phyloP scores from a whole-genome alignment of 2,797 vertebrate genomes.

The Lutjanus campechanus region DNA sequence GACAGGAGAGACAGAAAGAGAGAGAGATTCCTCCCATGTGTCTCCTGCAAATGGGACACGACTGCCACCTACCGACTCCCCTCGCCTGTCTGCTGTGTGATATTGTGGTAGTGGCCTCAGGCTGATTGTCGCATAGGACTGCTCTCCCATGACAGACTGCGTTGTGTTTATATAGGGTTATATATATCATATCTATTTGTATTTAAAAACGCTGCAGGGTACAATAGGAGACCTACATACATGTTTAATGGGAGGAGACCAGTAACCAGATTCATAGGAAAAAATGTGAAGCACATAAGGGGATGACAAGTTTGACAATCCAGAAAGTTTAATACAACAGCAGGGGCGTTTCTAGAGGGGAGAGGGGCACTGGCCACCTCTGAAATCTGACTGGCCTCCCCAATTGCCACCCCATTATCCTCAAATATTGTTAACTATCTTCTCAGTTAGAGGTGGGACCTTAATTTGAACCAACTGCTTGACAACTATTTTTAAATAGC shows the following conservation, averaged over 20 bases:
- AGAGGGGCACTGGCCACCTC: too few species aligned
- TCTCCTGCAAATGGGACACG: conserved; percentile 82
- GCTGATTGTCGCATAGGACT: conserved; percentile 67
- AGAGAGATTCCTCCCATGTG: conserved; percentile 65
- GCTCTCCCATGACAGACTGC: conserved; percentile 60
- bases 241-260: conserved; percentile 3
- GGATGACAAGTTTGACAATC: conserved; percentile 48
- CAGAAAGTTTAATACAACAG: conserved; percentile 3
- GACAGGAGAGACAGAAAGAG: conserved; percentile 25
- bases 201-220: conserved; percentile 44
- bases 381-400: too few species aligned
- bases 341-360: too few species aligned
- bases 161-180: conserved; percentile 56
- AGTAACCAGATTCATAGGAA: conserved; percentile 4
- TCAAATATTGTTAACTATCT: too few species aligned
- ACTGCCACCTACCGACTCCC: conserved; percentile 93
- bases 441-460: too few species aligned
- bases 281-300: conserved; percentile 9
- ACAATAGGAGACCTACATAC: conserved; percentile 24
- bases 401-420: too few species aligned
- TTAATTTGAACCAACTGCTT: too few species aligned
- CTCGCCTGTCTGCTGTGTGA: conserved; percentile 26
- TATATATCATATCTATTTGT: conserved; percentile 53
- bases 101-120: conserved; percentile 58
- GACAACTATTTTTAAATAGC: too few species aligned